phyloP scores from a whole-genome alignment of 2,888 invertebrate genomes.

The Euphydryas editha region DNA sequence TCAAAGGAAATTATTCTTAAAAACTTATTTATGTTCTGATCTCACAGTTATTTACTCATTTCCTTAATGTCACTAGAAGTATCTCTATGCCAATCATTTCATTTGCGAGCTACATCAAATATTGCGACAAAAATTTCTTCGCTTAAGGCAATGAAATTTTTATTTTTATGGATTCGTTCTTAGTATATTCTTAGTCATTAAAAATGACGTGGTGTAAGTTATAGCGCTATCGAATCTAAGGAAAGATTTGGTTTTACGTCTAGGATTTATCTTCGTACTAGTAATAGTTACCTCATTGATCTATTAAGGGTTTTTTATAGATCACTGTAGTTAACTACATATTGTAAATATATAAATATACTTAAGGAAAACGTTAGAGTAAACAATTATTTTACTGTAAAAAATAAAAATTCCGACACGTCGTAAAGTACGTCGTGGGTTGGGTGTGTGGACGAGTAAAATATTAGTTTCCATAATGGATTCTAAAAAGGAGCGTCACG shows the following conservation, averaged over 20 bases:
- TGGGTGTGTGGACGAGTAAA: constrained; percentile 38
- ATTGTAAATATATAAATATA: no score
- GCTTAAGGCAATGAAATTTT: background rate
- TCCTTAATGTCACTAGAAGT: constrained; percentile 14
- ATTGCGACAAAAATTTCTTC: background rate
- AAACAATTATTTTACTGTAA: background rate
- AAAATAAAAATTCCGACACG: constrained; percentile 39
- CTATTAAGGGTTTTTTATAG: no score
- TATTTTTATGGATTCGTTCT: background rate
- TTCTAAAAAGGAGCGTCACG: constrained; percentile 49
- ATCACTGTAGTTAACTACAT: no score
- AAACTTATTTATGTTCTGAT: background rate
- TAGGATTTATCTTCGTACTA: background rate
- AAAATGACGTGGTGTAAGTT: no score
- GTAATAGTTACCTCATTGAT: no score
- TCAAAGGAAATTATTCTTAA: background rate
- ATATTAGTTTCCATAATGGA: constrained; percentile 46
- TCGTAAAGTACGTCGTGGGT: constrained; percentile 39
- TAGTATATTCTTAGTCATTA: no score
- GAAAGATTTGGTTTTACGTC: background rate
- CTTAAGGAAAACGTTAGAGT: background rate
- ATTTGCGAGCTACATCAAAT: constrained; percentile 4
- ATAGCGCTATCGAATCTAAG: background rate
- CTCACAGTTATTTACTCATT: constrained; percentile 6
- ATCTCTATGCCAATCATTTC: constrained; percentile 9